Percentiles rank a stretch among this genome's conserved stretches.
Evolutionary conservation across 2,888 invertebrate genomes (phyloP).

Genomic region (Tribolium freemani): DNA sequence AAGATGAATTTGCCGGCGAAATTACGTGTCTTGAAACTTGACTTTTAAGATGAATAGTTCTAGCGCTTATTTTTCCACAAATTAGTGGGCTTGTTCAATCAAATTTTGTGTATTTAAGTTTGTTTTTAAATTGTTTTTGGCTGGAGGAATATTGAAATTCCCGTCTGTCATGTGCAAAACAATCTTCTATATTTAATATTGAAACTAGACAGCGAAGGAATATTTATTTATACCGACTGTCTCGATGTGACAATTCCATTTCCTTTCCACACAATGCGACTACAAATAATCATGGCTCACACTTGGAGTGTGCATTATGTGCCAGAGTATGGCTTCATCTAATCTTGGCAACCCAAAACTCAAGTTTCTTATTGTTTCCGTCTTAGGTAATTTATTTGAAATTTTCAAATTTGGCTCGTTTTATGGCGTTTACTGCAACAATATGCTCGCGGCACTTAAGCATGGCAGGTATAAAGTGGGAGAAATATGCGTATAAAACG

Average conservation of each 20-base stretch:
- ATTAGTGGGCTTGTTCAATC: too few relatives aligned
- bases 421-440: slow-evolving; percentile 27
- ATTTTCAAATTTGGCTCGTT: slow-evolving; percentile 2
- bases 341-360: neutral
- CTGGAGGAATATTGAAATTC: slow-evolving; percentile 26
- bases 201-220: slow-evolving; percentile 39
- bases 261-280: slow-evolving; percentile 33
- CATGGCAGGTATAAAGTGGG: slow-evolving; percentile 47
- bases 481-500: slow-evolving; percentile 51
- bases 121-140: too few relatives aligned
- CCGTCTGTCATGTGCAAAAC: slow-evolving; percentile 28
- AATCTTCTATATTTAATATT: slow-evolving; percentile 39
- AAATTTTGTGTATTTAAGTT: too few relatives aligned
- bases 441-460: slow-evolving; percentile 44
- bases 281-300: slow-evolving; percentile 35
- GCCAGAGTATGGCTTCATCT: slow-evolving; percentile 16
- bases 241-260: slow-evolving; percentile 44
- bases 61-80: too few relatives aligned
- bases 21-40: slow-evolving; percentile 9
- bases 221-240: slow-evolving; percentile 38
- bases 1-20: slow-evolving; percentile 11
- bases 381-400: slow-evolving; percentile 15
- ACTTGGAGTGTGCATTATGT: slow-evolving; percentile 6
- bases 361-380: too few relatives aligned
- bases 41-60: neutral